A percentile compares a stretch with the other conserved stretches of the same genome.
These are phyloP conservation scores for Aphis gossypii DNA, from an alignment of 1,140 invertebrate species.

Conservation along the genomic window DNA sequence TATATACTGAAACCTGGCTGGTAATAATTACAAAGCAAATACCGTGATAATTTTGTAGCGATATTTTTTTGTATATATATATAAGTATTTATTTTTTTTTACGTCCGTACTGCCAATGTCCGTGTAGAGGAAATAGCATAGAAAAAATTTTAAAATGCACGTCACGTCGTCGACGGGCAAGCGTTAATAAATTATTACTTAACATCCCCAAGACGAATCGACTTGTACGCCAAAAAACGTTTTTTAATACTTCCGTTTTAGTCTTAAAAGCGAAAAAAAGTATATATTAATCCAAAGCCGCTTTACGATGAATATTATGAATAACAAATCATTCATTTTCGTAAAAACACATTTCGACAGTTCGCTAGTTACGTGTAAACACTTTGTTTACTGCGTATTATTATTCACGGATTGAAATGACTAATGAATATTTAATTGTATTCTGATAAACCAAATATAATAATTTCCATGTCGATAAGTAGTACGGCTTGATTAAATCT, in stretches of 20 bases:
- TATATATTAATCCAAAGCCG: background rate
- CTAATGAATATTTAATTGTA: background rate
- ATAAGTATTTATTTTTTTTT: background rate
- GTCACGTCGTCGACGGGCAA: background rate
- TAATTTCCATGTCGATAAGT: background rate
- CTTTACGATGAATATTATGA: conserved; percentile 5
- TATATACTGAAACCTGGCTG: background rate
- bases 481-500: background rate
- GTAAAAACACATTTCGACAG: background rate
- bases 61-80: background rate
- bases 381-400: background rate
- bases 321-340: conserved; percentile 9
- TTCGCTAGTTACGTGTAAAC: background rate
- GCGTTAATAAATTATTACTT: conserved; percentile 28
- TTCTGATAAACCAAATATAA: background rate
- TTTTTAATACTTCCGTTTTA: conserved; percentile 40
- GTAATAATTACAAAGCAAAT: conserved; percentile 7
- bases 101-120: background rate
- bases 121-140: background rate
- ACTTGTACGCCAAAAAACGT: background rate
- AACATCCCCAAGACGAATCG: conserved; percentile 6
- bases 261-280: background rate
- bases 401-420: background rate
- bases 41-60: background rate
- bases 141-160: background rate